Conservation (phyloP, 2,113 vertebrate species). For the Neotragus pygmaeus region DNA sequence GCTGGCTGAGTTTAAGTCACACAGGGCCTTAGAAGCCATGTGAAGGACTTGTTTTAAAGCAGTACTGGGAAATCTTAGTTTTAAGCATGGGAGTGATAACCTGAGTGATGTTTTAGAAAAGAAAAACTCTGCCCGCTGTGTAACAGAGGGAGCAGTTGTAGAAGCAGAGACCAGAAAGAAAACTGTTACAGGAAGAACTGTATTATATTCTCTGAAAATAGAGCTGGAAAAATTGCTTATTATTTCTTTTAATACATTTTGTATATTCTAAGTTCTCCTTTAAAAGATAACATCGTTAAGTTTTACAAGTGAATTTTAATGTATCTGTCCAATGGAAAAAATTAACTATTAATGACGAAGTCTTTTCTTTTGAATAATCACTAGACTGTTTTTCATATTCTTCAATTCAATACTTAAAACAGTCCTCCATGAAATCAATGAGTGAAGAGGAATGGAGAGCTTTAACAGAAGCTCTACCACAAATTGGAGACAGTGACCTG, state of each 20-base stretch:
- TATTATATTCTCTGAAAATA: background rate
- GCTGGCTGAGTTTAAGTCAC: background rate
- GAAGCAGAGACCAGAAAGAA: background rate
- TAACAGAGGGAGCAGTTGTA: background rate
- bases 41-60: background rate
- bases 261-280: background rate
- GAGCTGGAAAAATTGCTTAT: background rate
- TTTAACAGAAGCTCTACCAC: background rate
- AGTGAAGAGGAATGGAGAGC: background rate
- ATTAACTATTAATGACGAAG: background rate
- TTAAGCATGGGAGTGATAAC: background rate
- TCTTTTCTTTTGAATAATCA: background rate
- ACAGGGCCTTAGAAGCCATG: background rate
- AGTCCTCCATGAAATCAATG: background rate
- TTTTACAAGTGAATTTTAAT: background rate
- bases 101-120: background rate
- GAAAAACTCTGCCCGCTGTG: background rate
- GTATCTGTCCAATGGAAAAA: background rate
- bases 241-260: background rate
- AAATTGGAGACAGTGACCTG: background rate
- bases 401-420: slow-evolving; percentile 1
- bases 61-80: background rate
- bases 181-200: background rate
- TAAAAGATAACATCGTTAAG: background rate
- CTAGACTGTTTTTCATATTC: slow-evolving; percentile 1